phyloP scores from a whole-genome alignment of 2,113 vertebrate species.

The Bufo gargarizans region DNA sequence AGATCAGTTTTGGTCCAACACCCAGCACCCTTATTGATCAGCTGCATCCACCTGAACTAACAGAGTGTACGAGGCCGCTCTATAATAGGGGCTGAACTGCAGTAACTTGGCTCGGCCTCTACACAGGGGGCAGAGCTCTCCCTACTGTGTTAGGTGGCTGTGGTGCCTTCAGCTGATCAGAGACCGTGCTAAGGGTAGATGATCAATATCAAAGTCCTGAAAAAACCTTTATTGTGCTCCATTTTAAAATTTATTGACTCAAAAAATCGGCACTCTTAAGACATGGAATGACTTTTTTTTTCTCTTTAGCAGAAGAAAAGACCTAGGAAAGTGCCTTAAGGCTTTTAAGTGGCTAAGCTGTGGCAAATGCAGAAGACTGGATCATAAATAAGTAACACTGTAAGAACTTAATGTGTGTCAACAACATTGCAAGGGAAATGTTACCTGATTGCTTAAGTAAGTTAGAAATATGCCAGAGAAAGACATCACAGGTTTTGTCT shows the following conservation, averaged over 20 bases:
- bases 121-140: no score
- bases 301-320: slow-evolving; percentile 15
- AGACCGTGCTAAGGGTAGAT: no score
- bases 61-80: no score
- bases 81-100: no score
- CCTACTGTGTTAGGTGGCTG: no score
- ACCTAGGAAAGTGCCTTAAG: not conserved
- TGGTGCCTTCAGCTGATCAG: no score
- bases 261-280: not conserved
- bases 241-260: not conserved
- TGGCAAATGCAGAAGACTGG: slow-evolving; percentile 5
- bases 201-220: no score
- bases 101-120: no score
- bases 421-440: slow-evolving; percentile 20
- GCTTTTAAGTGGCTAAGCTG: slow-evolving; percentile 22
- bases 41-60: no score
- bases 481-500: not conserved
- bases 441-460: slow-evolving; percentile 17
- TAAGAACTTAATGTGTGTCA: slow-evolving; percentile 22
- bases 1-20: no score
- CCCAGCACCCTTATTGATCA: no score
- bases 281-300: not conserved
- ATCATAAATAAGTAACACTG: slow-evolving; percentile 12
- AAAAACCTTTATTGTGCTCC: not conserved
- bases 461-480: not conserved